Evolutionary conservation across 2,888 invertebrate species (phyloP), one percentile per base, ranked within the genome.

Genomic region (Calameuta filiformis): DNA sequence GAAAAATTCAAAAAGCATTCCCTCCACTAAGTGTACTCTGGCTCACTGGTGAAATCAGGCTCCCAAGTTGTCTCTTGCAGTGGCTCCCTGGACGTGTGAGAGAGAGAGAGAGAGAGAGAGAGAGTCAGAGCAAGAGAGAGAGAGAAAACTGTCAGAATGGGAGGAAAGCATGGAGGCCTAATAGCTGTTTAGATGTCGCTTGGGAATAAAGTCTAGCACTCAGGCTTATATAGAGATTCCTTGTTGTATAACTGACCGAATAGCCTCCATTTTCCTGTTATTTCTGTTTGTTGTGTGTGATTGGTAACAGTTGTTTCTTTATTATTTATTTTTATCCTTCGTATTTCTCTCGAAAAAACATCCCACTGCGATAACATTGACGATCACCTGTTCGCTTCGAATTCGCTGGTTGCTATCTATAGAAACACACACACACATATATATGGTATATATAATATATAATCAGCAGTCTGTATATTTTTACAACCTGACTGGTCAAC

Each of bases 401-500:
- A 40, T 6, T 40, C 6, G 6, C 23, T 15, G 15, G 23, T 40
- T 23, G 2, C 40, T 40, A 40, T 40, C 6, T 56, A 56, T 23
- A 15, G 15, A 56, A 23, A 56, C 23, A 23, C 6, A 12, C 11
- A 35, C 11, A 11, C 11, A 11, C 1, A 23, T 2, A 15, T 15
- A 15, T 15, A n/a, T n/a, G n/a, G 6, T 40, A 15, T 40, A 15
- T 37, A 37, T 37, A 15, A 37, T 40, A 40, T 40, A 56, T 23
- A 56, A 9, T 23, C 6, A 56, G 35, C 74, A 35, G 68, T 31
- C 75, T 35, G 69, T 75, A 75, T 56, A 75, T 34, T 78, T 78
- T 78, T 78, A 78, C 68, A 68, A 12, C 77, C 69, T 75, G 56
- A 23, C 56, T 23, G 56, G 76, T 78, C 69, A 33, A 11, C 35